Evolutionary conservation across 2,888 invertebrate species (phyloP).

Genomic region (Opisthograptis luteolata): DNA sequence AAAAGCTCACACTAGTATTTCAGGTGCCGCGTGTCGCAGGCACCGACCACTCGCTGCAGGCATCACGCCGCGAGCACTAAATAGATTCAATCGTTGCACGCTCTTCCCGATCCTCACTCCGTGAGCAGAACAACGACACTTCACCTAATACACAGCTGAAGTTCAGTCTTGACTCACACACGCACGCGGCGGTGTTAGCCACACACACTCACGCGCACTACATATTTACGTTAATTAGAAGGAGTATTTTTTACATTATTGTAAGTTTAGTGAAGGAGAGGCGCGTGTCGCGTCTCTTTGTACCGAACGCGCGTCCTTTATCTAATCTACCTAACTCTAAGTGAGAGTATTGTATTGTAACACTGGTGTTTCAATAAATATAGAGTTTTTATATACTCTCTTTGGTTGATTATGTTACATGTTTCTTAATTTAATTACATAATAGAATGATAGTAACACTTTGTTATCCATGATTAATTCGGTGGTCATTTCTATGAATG

Average conservation of each 20-base stretch:
- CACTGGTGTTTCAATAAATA: constrained; percentile 28
- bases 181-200: not conserved
- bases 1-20: too few relatives aligned
- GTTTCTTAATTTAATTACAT: too few relatives aligned
- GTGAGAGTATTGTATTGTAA: constrained; percentile 24
- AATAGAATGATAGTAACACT: too few relatives aligned
- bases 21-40: too few relatives aligned
- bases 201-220: constrained; percentile 9
- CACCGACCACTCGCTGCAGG: too few relatives aligned
- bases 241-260: constrained; percentile 15
- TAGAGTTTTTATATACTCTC: constrained; percentile 20
- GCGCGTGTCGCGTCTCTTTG: not conserved
- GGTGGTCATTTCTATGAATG: not conserved
- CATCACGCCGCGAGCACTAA: too few relatives aligned
- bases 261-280: not conserved
- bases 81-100: too few relatives aligned
- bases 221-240: constrained; percentile 9
- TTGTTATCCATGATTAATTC: not conserved
- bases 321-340: constrained; percentile 10
- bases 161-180: constrained; percentile 21
- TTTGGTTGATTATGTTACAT: constrained; percentile 23
- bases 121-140: not conserved
- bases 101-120: not conserved
- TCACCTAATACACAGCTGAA: not conserved
- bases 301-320: constrained; percentile 1